phyloP scores from a whole-genome alignment of 2,113 vertebrate species.

The Hippopotamus amphibius region DNA sequence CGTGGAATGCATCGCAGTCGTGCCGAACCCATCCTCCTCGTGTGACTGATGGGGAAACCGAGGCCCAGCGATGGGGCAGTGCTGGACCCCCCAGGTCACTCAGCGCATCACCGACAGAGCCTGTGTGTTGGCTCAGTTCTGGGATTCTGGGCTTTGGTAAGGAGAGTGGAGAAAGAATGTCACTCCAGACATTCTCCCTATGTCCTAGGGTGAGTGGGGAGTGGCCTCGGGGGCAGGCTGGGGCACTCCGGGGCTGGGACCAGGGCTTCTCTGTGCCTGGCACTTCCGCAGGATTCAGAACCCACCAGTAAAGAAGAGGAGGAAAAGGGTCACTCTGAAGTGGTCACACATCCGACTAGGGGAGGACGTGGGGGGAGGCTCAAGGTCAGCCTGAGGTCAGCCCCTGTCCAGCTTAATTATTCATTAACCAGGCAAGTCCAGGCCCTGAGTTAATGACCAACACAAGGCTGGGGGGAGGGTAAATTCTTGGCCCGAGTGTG shows the following conservation, averaged over 20 bases:
- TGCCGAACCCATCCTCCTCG: neutral
- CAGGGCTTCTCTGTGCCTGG: neutral
- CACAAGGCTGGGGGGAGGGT: neutral
- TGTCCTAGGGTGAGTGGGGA: neutral
- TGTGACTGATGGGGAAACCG: neutral
- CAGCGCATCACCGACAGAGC: too few relatives aligned
- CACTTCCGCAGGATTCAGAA: neutral
- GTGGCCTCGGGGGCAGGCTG: neutral
- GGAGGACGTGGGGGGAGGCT: neutral
- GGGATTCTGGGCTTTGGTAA: neutral
- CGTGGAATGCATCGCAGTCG: neutral
- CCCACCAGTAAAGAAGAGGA: neutral
- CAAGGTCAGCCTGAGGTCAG: constrained; percentile 71
- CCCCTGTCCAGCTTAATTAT: constrained; percentile 52
- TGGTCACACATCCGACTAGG: neutral
- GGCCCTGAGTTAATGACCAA: constrained; percentile 13
- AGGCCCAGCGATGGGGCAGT: neutral
- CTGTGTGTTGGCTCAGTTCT: neutral
- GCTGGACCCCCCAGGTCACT: neutral
- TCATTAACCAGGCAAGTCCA: constrained; percentile 42
- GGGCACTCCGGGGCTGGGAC: neutral
- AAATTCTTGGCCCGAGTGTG: neutral
- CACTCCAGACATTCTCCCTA: too few relatives aligned
- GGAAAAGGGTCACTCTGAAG: neutral
- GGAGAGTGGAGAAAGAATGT: neutral